These are phyloP conservation scores for Chrysemys picta DNA, from an alignment of 2,113 vertebrate species.

Conservation along the genomic window DNA sequence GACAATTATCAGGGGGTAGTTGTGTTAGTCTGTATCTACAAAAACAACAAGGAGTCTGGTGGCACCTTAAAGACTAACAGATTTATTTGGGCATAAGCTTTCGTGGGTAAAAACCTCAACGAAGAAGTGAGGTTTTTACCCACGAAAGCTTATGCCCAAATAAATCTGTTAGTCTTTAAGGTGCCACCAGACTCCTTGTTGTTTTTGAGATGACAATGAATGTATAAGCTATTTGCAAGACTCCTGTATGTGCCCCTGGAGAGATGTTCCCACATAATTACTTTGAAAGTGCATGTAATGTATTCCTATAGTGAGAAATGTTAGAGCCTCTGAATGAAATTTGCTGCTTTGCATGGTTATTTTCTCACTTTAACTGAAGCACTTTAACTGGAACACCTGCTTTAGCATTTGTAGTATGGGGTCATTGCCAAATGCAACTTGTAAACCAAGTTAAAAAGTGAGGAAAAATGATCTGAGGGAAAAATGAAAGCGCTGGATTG, in stretches of 20 bases:
- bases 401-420: neutral
- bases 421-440: neutral
- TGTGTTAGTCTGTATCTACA: too few relatives aligned
- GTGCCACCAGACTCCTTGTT: too few relatives aligned
- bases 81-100: too few relatives aligned
- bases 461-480: neutral
- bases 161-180: too few relatives aligned
- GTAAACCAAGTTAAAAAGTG: neutral
- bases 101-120: too few relatives aligned
- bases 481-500: neutral
- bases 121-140: too few relatives aligned
- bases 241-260: neutral
- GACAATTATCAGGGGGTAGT: neutral
- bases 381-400: neutral
- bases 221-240: neutral
- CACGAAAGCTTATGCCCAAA: too few relatives aligned
- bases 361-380: neutral
- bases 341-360: neutral
- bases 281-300: fast-evolving
- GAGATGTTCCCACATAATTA: neutral
- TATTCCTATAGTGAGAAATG: neutral
- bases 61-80: too few relatives aligned
- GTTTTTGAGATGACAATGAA: neutral
- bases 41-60: too few relatives aligned
- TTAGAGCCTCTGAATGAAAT: neutral